Percentiles rank a stretch among this genome's conserved stretches.
These are phyloP conservation scores for Belonocnema kinseyi DNA, from an alignment of 1,140 invertebrate species.

Conservation along the genomic window DNA sequence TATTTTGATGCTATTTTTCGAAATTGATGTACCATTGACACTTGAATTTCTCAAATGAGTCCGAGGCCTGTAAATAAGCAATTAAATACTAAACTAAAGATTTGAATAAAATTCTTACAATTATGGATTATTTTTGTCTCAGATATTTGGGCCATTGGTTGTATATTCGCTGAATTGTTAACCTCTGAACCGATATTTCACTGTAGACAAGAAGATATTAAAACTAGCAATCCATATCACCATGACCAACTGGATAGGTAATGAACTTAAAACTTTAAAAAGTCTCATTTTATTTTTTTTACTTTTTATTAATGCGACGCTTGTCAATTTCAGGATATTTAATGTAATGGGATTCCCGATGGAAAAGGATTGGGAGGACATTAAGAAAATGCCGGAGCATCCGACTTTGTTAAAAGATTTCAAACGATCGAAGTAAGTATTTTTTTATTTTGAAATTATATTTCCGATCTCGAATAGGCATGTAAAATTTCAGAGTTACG, in stretches of 20 bases:
- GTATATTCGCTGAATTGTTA: conserved; percentile 98
- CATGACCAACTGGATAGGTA: conserved; percentile 97
- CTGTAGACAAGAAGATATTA: conserved; percentile 99
- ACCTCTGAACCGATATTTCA: conserved; percentile 99
- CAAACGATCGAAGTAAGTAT: conserved; percentile 92
- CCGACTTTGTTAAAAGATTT: conserved; percentile 97
- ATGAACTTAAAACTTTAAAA: conserved; percentile 25
- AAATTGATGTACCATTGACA: too few relatives aligned
- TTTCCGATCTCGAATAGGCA: too few relatives aligned
- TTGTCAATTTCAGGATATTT: conserved; percentile 87
- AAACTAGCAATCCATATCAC: conserved; percentile 99
- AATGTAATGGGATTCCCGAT: conserved; percentile 99
- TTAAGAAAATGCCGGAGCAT: conserved; percentile 99
- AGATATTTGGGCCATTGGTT: conserved; percentile 99
- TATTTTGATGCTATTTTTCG: too few relatives aligned
- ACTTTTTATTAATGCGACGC: neutral
- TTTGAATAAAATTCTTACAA: neutral
- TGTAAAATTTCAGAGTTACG: too few relatives aligned
- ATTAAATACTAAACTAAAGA: too few relatives aligned
- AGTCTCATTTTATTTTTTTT: neutral
- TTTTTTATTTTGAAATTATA: neutral
- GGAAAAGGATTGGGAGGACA: conserved; percentile 99
- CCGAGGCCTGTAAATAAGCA: too few relatives aligned
- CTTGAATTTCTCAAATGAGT: too few relatives aligned
- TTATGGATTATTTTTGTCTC: conserved; percentile 41